Conservation (phyloP, 2,113 vertebrate species). For the Hemibagrus wyckioides region DNA sequence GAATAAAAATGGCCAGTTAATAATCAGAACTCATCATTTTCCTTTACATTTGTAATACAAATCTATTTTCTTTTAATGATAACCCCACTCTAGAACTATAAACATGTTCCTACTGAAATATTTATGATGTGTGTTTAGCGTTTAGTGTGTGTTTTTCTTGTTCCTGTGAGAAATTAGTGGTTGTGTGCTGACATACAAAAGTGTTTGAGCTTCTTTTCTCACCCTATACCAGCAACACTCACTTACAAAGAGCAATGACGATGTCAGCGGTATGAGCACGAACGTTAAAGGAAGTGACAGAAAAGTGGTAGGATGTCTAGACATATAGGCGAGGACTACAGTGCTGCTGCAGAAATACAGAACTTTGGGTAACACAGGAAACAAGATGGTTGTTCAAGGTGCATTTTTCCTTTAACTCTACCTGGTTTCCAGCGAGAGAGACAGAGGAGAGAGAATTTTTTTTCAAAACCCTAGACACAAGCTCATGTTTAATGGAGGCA, state of each 20-base stretch:
- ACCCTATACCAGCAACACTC: neutral
- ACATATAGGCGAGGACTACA: neutral
- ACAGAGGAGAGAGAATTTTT: slow-evolving; percentile 13
- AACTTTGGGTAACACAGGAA: neutral
- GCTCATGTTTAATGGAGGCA: slow-evolving; percentile 47
- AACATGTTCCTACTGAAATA: neutral
- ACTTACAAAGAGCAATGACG: neutral
- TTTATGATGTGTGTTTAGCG: neutral
- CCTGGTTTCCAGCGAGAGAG: neutral
- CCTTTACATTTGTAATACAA: neutral
- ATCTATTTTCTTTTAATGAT: neutral
- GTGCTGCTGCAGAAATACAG: neutral
- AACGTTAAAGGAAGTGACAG: neutral
- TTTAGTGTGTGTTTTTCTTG: neutral
- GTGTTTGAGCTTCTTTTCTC: neutral
- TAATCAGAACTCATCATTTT: neutral
- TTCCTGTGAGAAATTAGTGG: neutral
- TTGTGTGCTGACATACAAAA: neutral
- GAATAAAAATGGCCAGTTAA: neutral
- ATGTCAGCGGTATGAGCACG: neutral
- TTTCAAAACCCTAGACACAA: slow-evolving; percentile 30
- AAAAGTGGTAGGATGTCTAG: neutral
- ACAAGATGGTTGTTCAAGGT: neutral
- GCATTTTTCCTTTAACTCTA: neutral
- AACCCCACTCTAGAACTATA: neutral